phyloP scores from a whole-genome alignment of 2,797 vertebrate genomes.

The Sylvia borin region DNA sequence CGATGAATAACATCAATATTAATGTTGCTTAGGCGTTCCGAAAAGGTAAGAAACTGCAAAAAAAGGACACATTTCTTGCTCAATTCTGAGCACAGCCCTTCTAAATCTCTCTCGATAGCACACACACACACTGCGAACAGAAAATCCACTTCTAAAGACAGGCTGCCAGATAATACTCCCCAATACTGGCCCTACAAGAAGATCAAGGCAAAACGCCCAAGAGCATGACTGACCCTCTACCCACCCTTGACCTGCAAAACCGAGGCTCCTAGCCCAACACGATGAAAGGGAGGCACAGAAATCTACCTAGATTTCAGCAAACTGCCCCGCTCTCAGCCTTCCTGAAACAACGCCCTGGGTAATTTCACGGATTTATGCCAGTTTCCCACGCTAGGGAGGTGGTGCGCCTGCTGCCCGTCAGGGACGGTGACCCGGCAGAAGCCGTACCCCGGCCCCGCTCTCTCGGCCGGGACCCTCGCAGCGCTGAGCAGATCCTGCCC shows the following conservation, averaged over 20 bases:
- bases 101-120: neutral
- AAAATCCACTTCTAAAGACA: accelerated
- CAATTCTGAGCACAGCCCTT: neutral
- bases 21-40: slow-evolving; percentile 92
- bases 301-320: neutral
- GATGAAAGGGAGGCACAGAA: accelerated
- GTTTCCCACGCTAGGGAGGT: accelerated
- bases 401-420: accelerated
- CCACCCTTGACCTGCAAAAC: accelerated
- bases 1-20: slow-evolving; percentile 97
- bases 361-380: accelerated
- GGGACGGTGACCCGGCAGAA: too few relatives aligned
- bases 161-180: accelerated
- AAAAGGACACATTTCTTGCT: neutral
- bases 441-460: accelerated
- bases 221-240: accelerated
- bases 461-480: neutral
- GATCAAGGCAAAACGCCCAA: neutral
- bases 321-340: neutral
- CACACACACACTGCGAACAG: neutral
- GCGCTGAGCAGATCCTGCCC: neutral
- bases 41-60: slow-evolving; percentile 93
- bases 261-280: too few relatives aligned
- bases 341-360: accelerated
- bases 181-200: neutral